Percentiles rank a stretch among this genome's conserved stretches.
Conservation (phyloP, 2,888 invertebrate species). For the Cheilosia vernalis region DNA sequence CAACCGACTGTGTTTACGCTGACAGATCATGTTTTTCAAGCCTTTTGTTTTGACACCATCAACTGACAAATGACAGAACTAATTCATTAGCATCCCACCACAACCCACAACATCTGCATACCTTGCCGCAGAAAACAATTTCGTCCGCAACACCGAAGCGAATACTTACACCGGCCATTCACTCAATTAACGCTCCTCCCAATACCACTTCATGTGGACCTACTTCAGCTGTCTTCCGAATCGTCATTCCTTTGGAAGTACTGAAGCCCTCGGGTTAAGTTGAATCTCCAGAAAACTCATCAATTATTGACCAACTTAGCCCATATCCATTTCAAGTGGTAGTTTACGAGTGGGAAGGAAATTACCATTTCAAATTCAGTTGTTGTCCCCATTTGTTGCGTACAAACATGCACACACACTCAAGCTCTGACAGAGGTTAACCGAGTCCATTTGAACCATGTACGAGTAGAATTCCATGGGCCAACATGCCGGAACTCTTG, state of each 20-base stretch:
- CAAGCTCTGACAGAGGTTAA: slow-evolving; percentile 18
- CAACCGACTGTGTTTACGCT: too few species aligned
- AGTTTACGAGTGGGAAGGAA: neutral
- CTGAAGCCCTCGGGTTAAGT: slow-evolving; percentile 17
- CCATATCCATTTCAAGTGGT: neutral
- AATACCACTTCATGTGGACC: neutral
- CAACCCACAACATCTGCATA: neutral
- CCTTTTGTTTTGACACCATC: too few species aligned
- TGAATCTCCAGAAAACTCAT: slow-evolving; percentile 25
- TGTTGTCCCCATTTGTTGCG: neutral
- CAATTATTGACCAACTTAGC: slow-evolving; percentile 19
- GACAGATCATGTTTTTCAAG: too few species aligned
- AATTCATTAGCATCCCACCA: too few species aligned
- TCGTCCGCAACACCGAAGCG: too few species aligned
- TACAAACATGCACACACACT: neutral
- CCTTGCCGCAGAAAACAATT: too few species aligned
- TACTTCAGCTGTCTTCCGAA: neutral
- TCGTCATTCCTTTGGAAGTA: slow-evolving; percentile 23
- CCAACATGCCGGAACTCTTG: neutral
- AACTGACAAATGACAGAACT: too few species aligned
- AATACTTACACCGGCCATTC: slow-evolving; percentile 5
- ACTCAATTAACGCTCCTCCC: slow-evolving; percentile 1
- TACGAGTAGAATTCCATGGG: slow-evolving; percentile 27
- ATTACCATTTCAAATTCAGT: slow-evolving; percentile 21
- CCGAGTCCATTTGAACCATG: slow-evolving; percentile 40